Evolutionary conservation across 2,113 vertebrate genomes (phyloP).

Genomic region (Theropithecus gelada): DNA sequence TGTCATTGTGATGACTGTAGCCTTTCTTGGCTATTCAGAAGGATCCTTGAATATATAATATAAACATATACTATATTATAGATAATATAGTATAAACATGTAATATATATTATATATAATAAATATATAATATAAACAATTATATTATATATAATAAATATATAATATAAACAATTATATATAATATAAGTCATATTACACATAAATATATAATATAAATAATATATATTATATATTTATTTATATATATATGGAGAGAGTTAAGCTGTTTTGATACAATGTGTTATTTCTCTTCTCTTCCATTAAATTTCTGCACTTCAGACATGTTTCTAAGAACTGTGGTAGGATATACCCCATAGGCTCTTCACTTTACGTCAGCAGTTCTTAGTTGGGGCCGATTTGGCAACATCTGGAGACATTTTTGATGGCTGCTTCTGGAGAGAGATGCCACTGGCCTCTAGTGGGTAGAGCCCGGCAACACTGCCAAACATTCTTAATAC

Average conservation of each 20-base stretch:
- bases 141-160: too few species aligned
- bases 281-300: not conserved
- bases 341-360: too few species aligned
- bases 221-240: too few species aligned
- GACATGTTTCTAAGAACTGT: not conserved
- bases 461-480: not conserved
- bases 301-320: not conserved
- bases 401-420: not conserved
- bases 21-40: not conserved
- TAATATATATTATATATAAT: too few species aligned
- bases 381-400: not conserved
- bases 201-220: too few species aligned
- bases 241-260: too few species aligned
- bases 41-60: not conserved
- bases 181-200: too few species aligned
- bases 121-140: too few species aligned
- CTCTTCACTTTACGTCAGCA: not conserved
- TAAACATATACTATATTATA: too few species aligned
- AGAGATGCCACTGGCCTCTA: not conserved
- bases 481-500: not conserved
- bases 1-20: accelerated
- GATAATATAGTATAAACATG: too few species aligned
- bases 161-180: too few species aligned
- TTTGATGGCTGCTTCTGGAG: not conserved
- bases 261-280: not conserved